Conservation (phyloP, 2,797 vertebrate species). For the Enteromius radiatus region DNA sequence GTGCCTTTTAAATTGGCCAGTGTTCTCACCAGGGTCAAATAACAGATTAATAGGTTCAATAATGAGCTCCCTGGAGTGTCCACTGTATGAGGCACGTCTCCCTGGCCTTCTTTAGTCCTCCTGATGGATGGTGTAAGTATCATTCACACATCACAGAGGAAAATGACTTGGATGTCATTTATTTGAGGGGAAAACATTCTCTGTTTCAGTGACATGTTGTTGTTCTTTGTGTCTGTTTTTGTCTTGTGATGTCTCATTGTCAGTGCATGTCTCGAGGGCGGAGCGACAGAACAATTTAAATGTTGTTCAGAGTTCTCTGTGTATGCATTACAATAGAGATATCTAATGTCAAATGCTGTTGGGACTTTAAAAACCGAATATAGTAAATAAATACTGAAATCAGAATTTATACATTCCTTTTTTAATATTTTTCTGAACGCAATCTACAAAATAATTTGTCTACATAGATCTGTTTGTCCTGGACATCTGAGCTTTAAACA, state of each 20-base stretch:
- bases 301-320: constrained; percentile 25
- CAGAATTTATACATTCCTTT: not conserved
- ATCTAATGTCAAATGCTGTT: constrained; percentile 10
- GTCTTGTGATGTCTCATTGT: constrained; percentile 72
- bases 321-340: constrained; percentile 7
- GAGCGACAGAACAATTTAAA: constrained; percentile 21
- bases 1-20: constrained; percentile 73
- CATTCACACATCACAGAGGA: constrained; percentile 77
- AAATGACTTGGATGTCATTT: constrained; percentile 76
- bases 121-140: constrained; percentile 78
- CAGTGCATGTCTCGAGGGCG: constrained; percentile 51
- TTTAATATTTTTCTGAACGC: not conserved
- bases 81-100: constrained; percentile 68
- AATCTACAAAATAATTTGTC: not conserved
- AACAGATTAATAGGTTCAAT: constrained; percentile 84
- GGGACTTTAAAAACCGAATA: not conserved
- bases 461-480: not conserved
- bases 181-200: constrained; percentile 77
- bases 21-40: constrained; percentile 81
- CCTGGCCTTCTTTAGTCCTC: constrained; percentile 70
- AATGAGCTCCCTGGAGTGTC: constrained; percentile 84
- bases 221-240: constrained; percentile 75
- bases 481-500: not conserved
- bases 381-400: not conserved
- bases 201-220: constrained; percentile 70